A percentile compares a stretch with the other conserved stretches of the same genome.
Evolutionary conservation across 2,888 invertebrate genomes (phyloP).

Genomic region (Dryomyza anilis): DNA sequence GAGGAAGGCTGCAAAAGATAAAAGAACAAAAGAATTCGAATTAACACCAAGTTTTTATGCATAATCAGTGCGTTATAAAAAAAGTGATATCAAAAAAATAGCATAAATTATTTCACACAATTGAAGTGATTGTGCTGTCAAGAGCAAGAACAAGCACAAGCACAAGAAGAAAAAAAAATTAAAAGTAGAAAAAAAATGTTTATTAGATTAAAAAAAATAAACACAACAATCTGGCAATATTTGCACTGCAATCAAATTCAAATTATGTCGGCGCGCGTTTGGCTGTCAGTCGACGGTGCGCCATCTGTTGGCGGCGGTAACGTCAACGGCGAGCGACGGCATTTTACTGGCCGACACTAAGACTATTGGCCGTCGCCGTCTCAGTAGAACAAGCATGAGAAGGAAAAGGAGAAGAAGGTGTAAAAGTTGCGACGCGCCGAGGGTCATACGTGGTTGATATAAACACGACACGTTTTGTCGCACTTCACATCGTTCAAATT

Average conservation of each 20-base stretch:
- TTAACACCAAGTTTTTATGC: not conserved
- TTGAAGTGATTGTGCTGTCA: no score
- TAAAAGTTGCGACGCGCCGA: not conserved
- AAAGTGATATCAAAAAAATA: not conserved
- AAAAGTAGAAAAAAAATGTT: not conserved
- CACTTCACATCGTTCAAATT: conserved; percentile 24
- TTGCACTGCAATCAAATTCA: not conserved
- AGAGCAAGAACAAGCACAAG: no score
- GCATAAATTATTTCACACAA: not conserved
- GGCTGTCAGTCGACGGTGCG: conserved; percentile 8
- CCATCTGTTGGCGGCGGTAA: no score
- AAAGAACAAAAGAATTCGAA: not conserved
- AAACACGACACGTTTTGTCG: conserved; percentile 24
- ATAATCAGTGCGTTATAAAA: no score
- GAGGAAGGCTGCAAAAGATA: conserved; percentile 46
- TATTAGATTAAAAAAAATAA: not conserved
- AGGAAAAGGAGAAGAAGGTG: not conserved
- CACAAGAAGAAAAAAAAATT: no score
- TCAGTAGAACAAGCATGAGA: no score
- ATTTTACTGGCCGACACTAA: no score
- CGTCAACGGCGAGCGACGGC: no score
- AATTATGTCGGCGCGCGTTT: conserved; percentile 9
- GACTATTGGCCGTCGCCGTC: no score
- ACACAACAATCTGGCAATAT: not conserved
- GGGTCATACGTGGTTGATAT: no score